Conservation (phyloP, 2,797 vertebrate genomes). For the Semotilus atromaculatus region DNA sequence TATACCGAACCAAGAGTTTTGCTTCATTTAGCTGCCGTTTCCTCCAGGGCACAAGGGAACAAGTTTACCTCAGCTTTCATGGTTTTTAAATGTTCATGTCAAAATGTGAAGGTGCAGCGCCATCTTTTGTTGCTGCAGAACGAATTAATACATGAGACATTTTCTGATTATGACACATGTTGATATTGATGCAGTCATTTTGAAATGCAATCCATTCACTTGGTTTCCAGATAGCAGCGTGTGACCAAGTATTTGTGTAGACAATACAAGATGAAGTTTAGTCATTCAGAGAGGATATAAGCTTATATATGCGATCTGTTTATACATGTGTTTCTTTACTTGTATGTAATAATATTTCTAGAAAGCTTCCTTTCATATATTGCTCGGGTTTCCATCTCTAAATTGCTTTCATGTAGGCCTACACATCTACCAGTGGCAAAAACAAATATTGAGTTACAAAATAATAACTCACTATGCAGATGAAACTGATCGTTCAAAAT, state of each 20-base stretch:
- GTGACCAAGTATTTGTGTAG: neutral
- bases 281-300: neutral
- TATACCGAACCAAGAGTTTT: neutral
- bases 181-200: neutral
- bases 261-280: neutral
- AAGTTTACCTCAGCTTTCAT: neutral
- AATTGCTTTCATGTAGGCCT: no score
- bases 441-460: neutral
- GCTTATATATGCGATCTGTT: no score
- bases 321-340: neutral
- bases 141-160: neutral
- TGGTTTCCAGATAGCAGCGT: neutral
- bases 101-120: neutral
- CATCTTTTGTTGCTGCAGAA: neutral
- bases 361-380: neutral
- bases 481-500: neutral
- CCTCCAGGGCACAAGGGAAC: neutral
- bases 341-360: neutral
- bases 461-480: neutral
- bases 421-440: no score
- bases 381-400: no score
- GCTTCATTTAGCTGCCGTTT: neutral
- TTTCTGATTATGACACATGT: neutral
- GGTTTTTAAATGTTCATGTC: no score
- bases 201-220: no score